Base-by-base conservation (phyloP, 2,797 vertebrate species). In the Valencia hispanica region DNA sequence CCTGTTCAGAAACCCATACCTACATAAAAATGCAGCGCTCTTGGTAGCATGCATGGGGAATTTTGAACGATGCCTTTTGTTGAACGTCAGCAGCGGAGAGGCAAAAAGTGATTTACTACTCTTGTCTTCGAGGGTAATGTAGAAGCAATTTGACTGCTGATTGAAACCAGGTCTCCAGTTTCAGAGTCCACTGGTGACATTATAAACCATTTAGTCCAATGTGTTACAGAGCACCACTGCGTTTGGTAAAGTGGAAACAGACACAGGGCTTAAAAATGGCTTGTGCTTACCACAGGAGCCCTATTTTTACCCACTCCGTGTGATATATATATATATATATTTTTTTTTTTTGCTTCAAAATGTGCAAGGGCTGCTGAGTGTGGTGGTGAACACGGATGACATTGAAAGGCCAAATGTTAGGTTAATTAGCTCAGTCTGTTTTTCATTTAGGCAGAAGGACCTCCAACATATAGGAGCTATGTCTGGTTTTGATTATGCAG, bases 101-200 rank as follows among this genome's bases (percentile, higher is more conserved):
- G 90, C 89, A 84, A 84, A 78, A 81, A 89, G 87, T 91, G 93
- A 94, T 92, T 92, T 93, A 93, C 86, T 86, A 83, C 88, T 88
- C 89, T 68, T 86, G 80, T 93, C 92, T 88, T 84, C 79, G 1
- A 92, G 85, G 88, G 92, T 94, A 95, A 94, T 94, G 91, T 87
- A 86, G 87, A 89, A 92, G 93, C 93, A 94, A 95, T 96, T 94
- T 94, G 94, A 92, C 93, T 94, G 93, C 93, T 95, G 95, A 96
- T 95, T 96, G 94, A 93, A 95, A 96, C 93, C 94, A 95, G 95
- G 91, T 92, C 94, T 93, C 89, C 90, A 85, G 92, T 94, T 95
- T 94, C 86, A 92, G 89, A 93, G 89, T 93, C 94, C 90, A 91
- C 87, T 90, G 93, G 94, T 94, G 94, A 93, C 91, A 94, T 95